Conservation (phyloP, 2,888 invertebrate species). For the Ormia ochracea region DNA sequence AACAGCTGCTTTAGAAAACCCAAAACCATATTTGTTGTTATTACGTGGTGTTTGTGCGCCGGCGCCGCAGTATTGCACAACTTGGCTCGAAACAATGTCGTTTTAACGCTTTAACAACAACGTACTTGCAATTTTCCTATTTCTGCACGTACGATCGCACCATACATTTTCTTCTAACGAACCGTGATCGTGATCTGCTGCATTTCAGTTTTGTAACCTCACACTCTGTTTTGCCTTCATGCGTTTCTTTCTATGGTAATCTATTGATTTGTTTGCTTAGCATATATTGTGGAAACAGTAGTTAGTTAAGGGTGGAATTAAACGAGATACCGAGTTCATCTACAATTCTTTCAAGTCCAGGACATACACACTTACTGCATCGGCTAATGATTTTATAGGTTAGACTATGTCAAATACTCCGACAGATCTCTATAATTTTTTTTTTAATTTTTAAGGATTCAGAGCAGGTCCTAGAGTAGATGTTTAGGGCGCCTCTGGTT, state of each 20-base stretch:
- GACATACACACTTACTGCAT: too few species aligned
- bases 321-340: too few species aligned
- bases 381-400: too few species aligned
- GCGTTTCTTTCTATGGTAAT: neutral
- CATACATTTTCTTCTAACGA: neutral
- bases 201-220: neutral
- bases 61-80: conserved; percentile 60
- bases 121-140: neutral
- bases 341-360: too few species aligned
- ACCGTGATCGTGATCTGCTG: conserved; percentile 11
- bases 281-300: conserved; percentile 28
- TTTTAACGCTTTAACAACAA: conserved; percentile 47
- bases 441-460: too few species aligned
- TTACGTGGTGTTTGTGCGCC: conserved; percentile 35
- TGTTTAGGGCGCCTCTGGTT: too few species aligned
- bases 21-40: neutral
- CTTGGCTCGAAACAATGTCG: conserved; percentile 53
- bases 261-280: conserved; percentile 2
- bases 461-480: too few species aligned
- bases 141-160: conserved; percentile 8
- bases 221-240: neutral
- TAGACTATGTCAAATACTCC: too few species aligned
- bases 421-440: too few species aligned
- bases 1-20: conserved; percentile 55
- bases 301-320: neutral